Evolutionary conservation across 2,888 invertebrate species (phyloP).

Genomic region (Hololepta plana): DNA sequence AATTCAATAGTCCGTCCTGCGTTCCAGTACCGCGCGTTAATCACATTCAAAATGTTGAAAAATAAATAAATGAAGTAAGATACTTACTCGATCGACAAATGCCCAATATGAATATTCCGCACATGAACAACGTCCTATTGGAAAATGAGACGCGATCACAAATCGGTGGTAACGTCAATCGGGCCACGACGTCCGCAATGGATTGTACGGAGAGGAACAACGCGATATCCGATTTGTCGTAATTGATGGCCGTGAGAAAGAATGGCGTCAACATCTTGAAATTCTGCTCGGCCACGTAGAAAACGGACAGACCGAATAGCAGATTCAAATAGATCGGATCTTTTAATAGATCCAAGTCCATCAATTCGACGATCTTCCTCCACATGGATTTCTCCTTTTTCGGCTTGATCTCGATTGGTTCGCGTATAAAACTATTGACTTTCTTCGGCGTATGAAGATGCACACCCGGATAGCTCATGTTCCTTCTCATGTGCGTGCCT

Average conservation of each 20-base stretch:
- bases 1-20: too few species aligned
- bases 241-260: slow-evolving; percentile 43
- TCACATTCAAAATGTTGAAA: too few species aligned
- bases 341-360: slow-evolving; percentile 54
- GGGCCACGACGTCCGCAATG: slow-evolving; percentile 53
- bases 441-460: slow-evolving; percentile 20
- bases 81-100: slow-evolving; percentile 53
- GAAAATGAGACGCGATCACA: slow-evolving; percentile 46
- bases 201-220: slow-evolving; percentile 58
- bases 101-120: slow-evolving; percentile 52
- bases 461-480: slow-evolving; percentile 26
- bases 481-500: slow-evolving; percentile 20
- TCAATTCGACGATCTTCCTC: slow-evolving; percentile 35
- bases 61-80: slow-evolving; percentile 5
- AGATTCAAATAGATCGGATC: slow-evolving; percentile 56
- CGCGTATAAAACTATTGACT: slow-evolving; percentile 14
- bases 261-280: slow-evolving; percentile 57
- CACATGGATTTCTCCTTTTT: slow-evolving; percentile 18
- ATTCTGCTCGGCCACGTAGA: slow-evolving; percentile 58
- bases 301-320: slow-evolving; percentile 50
- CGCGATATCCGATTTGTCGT: slow-evolving; percentile 47
- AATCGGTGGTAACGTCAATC: slow-evolving; percentile 53
- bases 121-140: slow-evolving; percentile 52
- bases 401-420: slow-evolving; percentile 15
- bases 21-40: too few species aligned